phyloP scores from a whole-genome alignment of 2,113 vertebrate species.

The Eptatretus burgeri region DNA sequence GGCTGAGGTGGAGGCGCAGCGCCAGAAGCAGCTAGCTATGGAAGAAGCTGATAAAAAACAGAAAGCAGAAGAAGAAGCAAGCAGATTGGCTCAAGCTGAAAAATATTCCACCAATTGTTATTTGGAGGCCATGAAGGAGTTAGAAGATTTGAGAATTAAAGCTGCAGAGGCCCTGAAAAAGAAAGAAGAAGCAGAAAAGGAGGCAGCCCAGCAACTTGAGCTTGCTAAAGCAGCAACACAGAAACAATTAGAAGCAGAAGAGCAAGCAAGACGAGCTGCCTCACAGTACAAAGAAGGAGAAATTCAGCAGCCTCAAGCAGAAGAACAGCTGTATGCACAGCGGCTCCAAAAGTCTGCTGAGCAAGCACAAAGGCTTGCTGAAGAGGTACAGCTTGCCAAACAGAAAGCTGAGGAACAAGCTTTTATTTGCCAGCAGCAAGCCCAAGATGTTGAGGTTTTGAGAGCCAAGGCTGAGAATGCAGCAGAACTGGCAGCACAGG shows the following conservation, averaged over 20 bases:
- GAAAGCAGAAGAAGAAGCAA: conserved; percentile 64
- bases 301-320: conserved; percentile 24
- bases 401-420: conserved; percentile 46
- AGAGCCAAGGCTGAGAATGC: conserved; percentile 38
- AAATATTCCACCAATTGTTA: conserved; percentile 52
- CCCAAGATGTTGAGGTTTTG: conserved; percentile 51
- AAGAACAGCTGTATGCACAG: conserved; percentile 24
- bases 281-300: conserved; percentile 56
- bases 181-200: conserved; percentile 47
- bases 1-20: conserved; percentile 44
- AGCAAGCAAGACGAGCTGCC: conserved; percentile 40
- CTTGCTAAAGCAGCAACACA: conserved; percentile 43
- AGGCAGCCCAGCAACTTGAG: conserved; percentile 46
- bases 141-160: conserved; percentile 43
- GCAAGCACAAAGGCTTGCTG: conserved; percentile 30
- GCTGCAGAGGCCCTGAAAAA: conserved; percentile 49
- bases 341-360: conserved; percentile 40
- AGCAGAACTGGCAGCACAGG: conserved; percentile 28
- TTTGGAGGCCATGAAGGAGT: conserved; percentile 42
- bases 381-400: conserved; percentile 43
- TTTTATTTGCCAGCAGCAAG: conserved; percentile 31
- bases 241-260: conserved; percentile 39
- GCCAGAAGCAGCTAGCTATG: conserved; percentile 34
- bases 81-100: conserved; percentile 43
- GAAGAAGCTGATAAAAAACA: conserved; percentile 43